Evolutionary conservation across 2,888 invertebrate genomes (phyloP).

Genomic region (Tetanocera ferruginea): DNA sequence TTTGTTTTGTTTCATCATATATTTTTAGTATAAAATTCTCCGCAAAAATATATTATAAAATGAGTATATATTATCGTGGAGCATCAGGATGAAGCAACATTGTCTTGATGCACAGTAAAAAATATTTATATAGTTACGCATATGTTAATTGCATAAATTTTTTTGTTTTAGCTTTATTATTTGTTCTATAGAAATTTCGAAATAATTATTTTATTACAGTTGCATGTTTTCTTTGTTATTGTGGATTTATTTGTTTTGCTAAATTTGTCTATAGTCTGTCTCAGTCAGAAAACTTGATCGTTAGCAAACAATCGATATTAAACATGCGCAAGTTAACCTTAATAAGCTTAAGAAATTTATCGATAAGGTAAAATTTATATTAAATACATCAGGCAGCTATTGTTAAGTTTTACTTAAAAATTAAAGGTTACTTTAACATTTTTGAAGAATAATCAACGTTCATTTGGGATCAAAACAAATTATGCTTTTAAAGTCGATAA

Average conservation of each 20-base stretch:
- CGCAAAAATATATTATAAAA: conserved; percentile 68
- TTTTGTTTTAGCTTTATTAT: conserved; percentile 39
- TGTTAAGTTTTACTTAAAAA: too few species aligned
- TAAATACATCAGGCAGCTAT: too few species aligned
- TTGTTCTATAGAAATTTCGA: conserved; percentile 20
- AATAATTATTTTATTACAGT: conserved; percentile 11
- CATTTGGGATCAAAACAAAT: too few species aligned
- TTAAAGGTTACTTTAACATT: too few species aligned
- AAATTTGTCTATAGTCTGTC: background rate
- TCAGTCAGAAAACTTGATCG: background rate
- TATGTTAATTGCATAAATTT: conserved; percentile 40
- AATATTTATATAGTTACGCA: conserved; percentile 48
- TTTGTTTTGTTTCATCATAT: conserved; percentile 47
- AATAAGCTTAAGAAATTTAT: too few species aligned
- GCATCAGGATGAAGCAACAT: conserved; percentile 49
- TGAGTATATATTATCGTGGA: conserved; percentile 55
- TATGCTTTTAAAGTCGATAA: too few species aligned
- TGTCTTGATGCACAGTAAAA: conserved; percentile 51
- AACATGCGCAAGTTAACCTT: too few species aligned
- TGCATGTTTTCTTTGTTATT: background rate
- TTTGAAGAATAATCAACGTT: too few species aligned
- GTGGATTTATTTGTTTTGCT: background rate
- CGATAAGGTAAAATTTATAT: too few species aligned
- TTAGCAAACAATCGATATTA: too few species aligned
- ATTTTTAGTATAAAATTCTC: conserved; percentile 58